Conservation (phyloP, 2,113 vertebrate species). For the Diphyllodes magnificus region DNA sequence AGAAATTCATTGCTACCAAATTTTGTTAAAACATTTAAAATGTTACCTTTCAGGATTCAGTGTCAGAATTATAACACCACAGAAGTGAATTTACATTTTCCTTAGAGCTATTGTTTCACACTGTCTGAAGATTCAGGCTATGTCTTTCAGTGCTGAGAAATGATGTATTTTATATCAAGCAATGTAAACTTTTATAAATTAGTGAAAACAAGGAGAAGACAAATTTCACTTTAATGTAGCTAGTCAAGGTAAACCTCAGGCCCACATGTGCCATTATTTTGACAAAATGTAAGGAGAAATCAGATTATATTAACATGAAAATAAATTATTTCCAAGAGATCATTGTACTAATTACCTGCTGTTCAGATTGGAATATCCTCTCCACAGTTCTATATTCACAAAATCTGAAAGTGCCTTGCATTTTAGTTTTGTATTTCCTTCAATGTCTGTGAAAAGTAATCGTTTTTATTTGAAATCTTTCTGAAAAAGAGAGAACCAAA, state of each 20-base stretch:
- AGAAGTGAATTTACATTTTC: constrained; percentile 61
- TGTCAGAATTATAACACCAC: constrained; percentile 47
- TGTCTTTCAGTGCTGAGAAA: constrained; percentile 46
- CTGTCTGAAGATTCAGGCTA: constrained; percentile 38
- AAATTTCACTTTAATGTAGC: not conserved
- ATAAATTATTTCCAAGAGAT: not conserved
- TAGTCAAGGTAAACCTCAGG: constrained; percentile 13
- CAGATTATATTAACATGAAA: not conserved
- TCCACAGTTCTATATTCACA: not conserved
- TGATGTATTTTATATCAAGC: constrained; percentile 29
- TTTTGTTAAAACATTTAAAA: constrained; percentile 16
- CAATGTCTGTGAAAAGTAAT: not conserved
- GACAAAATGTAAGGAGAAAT: not conserved
- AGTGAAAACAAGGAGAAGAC: constrained; percentile 30
- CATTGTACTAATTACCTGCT: not conserved
- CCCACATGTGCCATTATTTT: not conserved
- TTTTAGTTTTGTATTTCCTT: not conserved
- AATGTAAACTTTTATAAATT: constrained; percentile 54
- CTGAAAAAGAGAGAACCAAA: not conserved
- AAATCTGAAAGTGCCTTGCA: not conserved
- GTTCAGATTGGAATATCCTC: not conserved
- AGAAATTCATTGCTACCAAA: not conserved
- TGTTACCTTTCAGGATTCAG: constrained; percentile 43
- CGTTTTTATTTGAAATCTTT: not conserved
- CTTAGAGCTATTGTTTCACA: constrained; percentile 66